Base-by-base conservation (phyloP, 1,140 invertebrate species). In the Fopius arisanus region DNA sequence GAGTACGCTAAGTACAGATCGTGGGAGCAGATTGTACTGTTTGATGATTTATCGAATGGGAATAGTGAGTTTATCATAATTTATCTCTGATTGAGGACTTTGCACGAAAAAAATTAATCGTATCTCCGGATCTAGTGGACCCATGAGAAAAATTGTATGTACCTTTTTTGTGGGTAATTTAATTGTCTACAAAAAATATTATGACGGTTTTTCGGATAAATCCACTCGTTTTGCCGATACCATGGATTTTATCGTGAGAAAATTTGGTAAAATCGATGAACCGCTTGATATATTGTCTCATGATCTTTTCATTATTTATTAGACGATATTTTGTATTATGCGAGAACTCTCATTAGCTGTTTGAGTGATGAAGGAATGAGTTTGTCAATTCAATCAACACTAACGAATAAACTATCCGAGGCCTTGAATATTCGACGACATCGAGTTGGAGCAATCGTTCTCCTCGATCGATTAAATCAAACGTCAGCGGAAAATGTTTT, bases 21-120 rank as follows among this genome's bases (percentile, higher is more conserved):
- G 3, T 89, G 87, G 88, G 82, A 83, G 4, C 87, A 89, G 66
- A 82, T 86, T 0, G 66, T 88, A 3, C 74, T 89, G 4, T 88
- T 80, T 23, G 78, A 77, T 54, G 78, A 78, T 19, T 69, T 76
- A 23, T 73, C 43, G 0, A 29, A 59, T 5, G 41, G 28, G 16
- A 71, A 70, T 31, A 54, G 80, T 79, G 73, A 40, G 63, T 65
- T 33, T 67, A 63, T 51, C 10, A n/a, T 26, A 19, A 41, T 41
- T 59, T 12, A 73, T 14, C 21, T 19, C 21, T 29, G 5, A 28
- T 43, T 3, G 4, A 26, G 41, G 5, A 28, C 51, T 69, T 29
- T 3, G 43, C 9, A 6, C 29, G 3, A 37, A 1, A 10, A 28
- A 41, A 41, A 26, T 19, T 28, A 9, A 23, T 0, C 33, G 16